Evolutionary conservation across 2,797 vertebrate genomes (phyloP).

Genomic region (Gallinago nigripennis): DNA sequence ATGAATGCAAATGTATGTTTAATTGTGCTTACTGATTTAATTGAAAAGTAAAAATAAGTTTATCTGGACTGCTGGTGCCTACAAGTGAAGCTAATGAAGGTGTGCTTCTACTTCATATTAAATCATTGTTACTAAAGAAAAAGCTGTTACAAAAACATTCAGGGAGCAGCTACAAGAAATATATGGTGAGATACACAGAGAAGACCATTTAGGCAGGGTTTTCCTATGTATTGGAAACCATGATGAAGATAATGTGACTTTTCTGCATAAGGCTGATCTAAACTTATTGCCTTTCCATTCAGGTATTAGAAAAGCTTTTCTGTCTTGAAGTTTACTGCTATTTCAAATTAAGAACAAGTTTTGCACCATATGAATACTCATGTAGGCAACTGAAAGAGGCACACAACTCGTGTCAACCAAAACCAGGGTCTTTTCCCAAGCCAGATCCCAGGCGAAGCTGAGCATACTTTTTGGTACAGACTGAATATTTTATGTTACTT

Average conservation of each 20-base stretch:
- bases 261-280: background rate
- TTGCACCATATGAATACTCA: background rate
- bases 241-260: background rate
- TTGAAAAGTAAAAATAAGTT: background rate
- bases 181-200: background rate
- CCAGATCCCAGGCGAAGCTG: background rate
- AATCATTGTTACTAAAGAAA: background rate
- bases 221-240: background rate
- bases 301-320: background rate
- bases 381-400: background rate
- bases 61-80: background rate
- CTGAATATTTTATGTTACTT: background rate
- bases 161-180: background rate
- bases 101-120: background rate
- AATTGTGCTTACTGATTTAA: background rate
- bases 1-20: background rate
- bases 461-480: background rate
- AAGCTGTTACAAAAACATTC: background rate
- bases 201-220: background rate
- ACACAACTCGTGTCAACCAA: background rate
- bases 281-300: background rate
- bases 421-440: background rate
- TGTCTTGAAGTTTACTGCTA: background rate
- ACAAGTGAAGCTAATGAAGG: background rate
- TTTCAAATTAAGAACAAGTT: background rate